Evolutionary conservation across 1,140 invertebrate genomes (phyloP).

Genomic region (Drosophila mojavensis): DNA sequence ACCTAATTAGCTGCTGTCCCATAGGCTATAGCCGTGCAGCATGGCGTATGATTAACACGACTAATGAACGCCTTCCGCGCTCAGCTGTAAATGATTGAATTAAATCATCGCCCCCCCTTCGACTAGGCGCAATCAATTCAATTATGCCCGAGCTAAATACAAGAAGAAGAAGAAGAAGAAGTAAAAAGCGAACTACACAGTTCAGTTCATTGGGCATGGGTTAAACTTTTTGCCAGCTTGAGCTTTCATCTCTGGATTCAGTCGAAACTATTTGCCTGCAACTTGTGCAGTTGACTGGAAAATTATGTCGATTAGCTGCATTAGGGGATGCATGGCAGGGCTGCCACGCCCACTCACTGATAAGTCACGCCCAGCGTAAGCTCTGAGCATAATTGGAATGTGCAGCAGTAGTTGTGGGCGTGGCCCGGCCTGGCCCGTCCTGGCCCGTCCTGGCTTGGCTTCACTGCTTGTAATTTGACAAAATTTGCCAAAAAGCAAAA

Average conservation of each 20-base stretch:
- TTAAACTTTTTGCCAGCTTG: conserved; percentile 64
- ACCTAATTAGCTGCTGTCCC: conserved; percentile 61
- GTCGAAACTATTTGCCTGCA: conserved; percentile 23
- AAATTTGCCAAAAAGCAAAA: conserved; percentile 24
- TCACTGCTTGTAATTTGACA: conserved; percentile 17
- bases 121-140: conserved; percentile 59
- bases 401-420: conserved; percentile 19
- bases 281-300: conserved; percentile 53
- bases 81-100: conserved; percentile 77
- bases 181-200: not conserved
- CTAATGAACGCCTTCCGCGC: conserved; percentile 67
- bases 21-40: conserved; percentile 58
- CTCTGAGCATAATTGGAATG: conserved; percentile 45
- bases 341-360: conserved; percentile 55
- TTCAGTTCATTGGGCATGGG: conserved; percentile 54
- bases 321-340: conserved; percentile 20
- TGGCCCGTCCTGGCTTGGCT: not conserved
- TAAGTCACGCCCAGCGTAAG: conserved; percentile 13
- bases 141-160: conserved; percentile 42
- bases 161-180: not conserved
- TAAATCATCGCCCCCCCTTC: conserved; percentile 53
- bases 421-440: not conserved
- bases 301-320: conserved; percentile 71
- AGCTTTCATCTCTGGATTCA: conserved; percentile 37
- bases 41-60: conserved; percentile 78